Evolutionary conservation across 2,797 vertebrate species (phyloP).

Genomic region (Jordanella pulchra): DNA sequence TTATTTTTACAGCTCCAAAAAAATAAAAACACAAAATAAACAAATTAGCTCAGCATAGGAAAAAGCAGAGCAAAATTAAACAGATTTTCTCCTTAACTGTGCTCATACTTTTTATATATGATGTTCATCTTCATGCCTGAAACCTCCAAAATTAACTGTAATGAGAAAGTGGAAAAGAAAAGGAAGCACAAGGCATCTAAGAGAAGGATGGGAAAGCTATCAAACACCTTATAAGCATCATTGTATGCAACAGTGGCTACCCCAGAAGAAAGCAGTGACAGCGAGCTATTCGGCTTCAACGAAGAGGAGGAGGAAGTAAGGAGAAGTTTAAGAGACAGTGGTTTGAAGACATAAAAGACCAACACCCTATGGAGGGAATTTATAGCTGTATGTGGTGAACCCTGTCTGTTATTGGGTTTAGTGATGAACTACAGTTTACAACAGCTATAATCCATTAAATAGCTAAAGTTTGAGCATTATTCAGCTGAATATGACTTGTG

Average conservation of each 20-base stretch:
- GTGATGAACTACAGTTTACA: not conserved
- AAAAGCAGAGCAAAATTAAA: not conserved
- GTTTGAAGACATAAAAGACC: not conserved
- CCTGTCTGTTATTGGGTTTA: not conserved
- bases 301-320: not conserved
- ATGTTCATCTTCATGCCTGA: not conserved
- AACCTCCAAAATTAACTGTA: not conserved
- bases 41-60: not conserved
- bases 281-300: not conserved
- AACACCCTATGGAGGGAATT: not conserved
- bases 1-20: not conserved
- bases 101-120: not conserved
- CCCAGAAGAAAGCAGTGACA: not conserved
- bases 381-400: not conserved
- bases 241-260: not conserved
- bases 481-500: not conserved
- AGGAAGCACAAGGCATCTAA: not conserved
- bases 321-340: not conserved
- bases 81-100: not conserved
- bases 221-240: too few species aligned
- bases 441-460: too few species aligned
- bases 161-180: not conserved
- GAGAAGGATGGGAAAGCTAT: not conserved
- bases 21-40: not conserved
- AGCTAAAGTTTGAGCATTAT: not conserved